A percentile compares a stretch with the other conserved stretches of the same genome.
Conservation (phyloP, 2,888 invertebrate species). For the Cryptosula pallasiana region DNA sequence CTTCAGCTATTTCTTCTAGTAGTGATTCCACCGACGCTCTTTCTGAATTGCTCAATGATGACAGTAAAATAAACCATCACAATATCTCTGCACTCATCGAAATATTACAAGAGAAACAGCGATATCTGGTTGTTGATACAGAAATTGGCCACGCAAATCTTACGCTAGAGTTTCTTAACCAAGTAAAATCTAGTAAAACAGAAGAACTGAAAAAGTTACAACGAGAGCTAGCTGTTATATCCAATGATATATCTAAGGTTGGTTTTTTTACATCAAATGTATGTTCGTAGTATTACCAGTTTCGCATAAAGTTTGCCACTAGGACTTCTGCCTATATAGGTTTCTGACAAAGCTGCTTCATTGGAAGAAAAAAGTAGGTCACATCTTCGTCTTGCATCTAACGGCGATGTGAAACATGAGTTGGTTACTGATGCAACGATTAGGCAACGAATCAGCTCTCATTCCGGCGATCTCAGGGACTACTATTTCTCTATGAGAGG, state of each 20-base stretch:
- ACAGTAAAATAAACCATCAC: constrained; percentile 61
- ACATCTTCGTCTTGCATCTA: neutral
- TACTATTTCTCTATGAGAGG: constrained; percentile 73
- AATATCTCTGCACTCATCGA: constrained; percentile 79
- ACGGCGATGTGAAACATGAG: neutral
- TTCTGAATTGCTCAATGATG: neutral
- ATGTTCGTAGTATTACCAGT: too few species aligned
- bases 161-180: constrained; percentile 11
- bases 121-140: constrained; percentile 70
- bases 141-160: neutral
- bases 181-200: neutral
- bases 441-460: constrained; percentile 71
- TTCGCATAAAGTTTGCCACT: too few species aligned
- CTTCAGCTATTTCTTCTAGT: neutral
- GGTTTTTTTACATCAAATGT: too few species aligned
- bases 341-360: neutral
- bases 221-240: neutral
- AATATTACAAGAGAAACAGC: constrained; percentile 71
- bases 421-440: constrained; percentile 57
- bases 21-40: neutral
- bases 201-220: neutral
- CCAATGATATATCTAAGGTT: constrained; percentile 11
- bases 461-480: constrained; percentile 83
- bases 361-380: neutral
- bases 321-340: neutral